Conservation (phyloP, 2,888 invertebrate species). For the Erebia epiphron region DNA sequence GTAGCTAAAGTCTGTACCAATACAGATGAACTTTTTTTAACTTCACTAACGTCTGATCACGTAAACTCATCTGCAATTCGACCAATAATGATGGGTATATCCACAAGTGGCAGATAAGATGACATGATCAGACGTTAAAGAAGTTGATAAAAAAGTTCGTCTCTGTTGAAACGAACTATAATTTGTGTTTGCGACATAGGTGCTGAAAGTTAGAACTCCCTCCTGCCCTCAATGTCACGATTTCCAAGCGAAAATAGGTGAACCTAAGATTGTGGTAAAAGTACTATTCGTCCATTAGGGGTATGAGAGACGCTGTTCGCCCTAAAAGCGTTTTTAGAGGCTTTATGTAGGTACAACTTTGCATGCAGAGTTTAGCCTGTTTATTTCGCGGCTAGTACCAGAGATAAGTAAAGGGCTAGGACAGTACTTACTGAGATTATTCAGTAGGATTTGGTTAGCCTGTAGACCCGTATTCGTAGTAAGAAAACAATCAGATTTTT, state of each 20-base stretch:
- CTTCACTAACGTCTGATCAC: no score
- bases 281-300: conserved; percentile 30
- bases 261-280: conserved; percentile 5
- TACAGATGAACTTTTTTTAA: no score
- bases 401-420: no score
- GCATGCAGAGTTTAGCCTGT: neutral
- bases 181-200: conserved; percentile 1
- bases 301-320: conserved; percentile 11
- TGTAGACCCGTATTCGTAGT: neutral
- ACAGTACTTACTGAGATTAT: neutral
- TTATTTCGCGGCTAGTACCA: neutral
- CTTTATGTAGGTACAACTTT: conserved; percentile 13
- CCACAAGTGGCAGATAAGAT: no score
- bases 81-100: no score
- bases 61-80: no score
- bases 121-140: no score
- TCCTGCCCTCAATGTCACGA: neutral
- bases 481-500: no score
- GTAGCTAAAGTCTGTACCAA: no score
- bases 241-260: conserved; percentile 14
- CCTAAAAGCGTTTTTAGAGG: conserved; percentile 18
- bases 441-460: neutral
- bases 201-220: neutral
- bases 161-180: no score
- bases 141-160: no score